These are phyloP conservation scores for Ariolimax columbianus DNA, from an alignment of 2,888 invertebrate species.

Conservation along the genomic window DNA sequence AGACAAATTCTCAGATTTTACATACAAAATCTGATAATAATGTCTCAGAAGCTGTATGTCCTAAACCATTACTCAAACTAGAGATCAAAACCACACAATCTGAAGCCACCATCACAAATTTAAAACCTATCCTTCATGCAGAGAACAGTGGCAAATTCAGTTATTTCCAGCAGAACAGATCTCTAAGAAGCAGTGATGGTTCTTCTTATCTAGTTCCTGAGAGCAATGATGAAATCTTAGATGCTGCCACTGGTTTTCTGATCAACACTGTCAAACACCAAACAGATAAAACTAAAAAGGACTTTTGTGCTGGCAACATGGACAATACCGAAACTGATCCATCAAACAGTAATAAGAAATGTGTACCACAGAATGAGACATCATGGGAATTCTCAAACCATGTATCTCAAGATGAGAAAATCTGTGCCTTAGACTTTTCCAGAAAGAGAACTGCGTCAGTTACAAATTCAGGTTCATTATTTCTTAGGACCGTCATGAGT, in stretches of 20 bases:
- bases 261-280: neutral
- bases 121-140: neutral
- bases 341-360: neutral
- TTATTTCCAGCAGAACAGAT: neutral
- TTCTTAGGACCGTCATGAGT: neutral
- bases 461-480: neutral
- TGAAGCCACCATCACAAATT: no score
- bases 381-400: neutral
- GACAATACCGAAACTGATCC: neutral
- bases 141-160: neutral
- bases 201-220: neutral
- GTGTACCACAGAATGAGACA: neutral
- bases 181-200: neutral
- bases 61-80: neutral
- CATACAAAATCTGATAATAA: neutral
- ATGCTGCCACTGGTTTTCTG: neutral
- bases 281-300: neutral
- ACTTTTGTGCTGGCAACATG: no score
- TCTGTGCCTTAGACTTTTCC: conserved; percentile 1
- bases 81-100: neutral
- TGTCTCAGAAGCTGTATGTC: neutral
- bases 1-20: neutral
- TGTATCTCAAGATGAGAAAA: neutral
- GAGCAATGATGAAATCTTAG: neutral
- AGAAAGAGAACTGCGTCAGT: neutral